Evolutionary conservation across 2,888 invertebrate genomes (phyloP), one percentile per base, ranked within the genome.

Genomic region (Caenorhabditis angaria): DNA sequence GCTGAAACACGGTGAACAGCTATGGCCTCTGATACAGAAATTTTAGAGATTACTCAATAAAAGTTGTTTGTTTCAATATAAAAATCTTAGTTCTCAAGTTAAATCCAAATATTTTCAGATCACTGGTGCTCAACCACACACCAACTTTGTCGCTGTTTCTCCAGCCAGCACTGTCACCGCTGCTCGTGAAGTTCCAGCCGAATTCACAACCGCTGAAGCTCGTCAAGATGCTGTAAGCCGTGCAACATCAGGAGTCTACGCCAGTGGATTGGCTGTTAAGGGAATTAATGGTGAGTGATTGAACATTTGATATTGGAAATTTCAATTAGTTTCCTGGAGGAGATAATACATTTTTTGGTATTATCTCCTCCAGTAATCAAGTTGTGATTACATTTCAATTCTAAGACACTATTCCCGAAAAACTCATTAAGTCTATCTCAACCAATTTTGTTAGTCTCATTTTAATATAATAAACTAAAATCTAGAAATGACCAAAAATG

Each of bases 241-340:
- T 28, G 67, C 61, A 55, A 76, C 80, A 20, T 66, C 69, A 55
- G 78, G 78, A 28, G 71, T 79, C 56, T 76, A 77, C 72, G 66
- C 75, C 50, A 76, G 70, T 60, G 76, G 77, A 24, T 62, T 78
- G 12, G 76, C 78, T 24, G 70, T 74, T 25, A 83, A 83, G 63
- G 82, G 82, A 71, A 77, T 83, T 61, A 83, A 83, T 55, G 82
- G 82, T 83, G n/a, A n/a, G n/a, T n/a, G n/a, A n/a, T n/a, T n/a
- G n/a, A n/a, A n/a, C n/a, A n/a, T n/a, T n/a, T n/a, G n/a, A n/a
- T n/a, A n/a, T n/a, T n/a, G n/a, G n/a, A n/a, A n/a, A n/a, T n/a
- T n/a, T n/a, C n/a, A n/a, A n/a, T n/a, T n/a, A n/a, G n/a, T n/a
- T n/a, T n/a, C n/a, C n/a, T n/a, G n/a, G n/a, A n/a, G n/a, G n/a